A percentile compares a stretch with the other conserved stretches of the same genome.
phyloP scores from a whole-genome alignment of 2,797 vertebrate genomes.

The Spheniscus humboldti region DNA sequence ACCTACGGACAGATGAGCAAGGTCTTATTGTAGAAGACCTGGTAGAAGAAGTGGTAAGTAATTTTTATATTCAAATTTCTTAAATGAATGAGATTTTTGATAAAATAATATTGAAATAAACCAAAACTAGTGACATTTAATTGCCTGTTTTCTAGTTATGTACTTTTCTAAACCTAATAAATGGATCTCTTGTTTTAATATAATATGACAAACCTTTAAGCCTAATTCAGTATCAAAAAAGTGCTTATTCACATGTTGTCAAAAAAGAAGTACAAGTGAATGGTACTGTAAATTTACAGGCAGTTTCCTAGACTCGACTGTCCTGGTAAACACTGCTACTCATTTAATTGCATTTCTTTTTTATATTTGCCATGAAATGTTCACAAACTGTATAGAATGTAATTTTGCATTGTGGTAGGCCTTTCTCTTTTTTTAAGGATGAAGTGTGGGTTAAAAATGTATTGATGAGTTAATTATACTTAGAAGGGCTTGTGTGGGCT shows the following conservation, averaged over 20 bases:
- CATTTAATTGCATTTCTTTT: background rate
- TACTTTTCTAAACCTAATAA: background rate
- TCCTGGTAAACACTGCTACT: background rate
- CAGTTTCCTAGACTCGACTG: rapidly evolving
- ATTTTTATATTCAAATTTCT: background rate
- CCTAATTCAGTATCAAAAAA: background rate
- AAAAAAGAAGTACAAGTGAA: background rate
- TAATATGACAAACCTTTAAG: background rate
- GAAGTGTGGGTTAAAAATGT: background rate
- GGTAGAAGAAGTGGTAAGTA: slow-evolving; percentile 95
- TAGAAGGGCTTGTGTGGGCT: background rate
- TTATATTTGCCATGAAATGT: background rate
- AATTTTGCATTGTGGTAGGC: background rate
- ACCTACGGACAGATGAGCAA: slow-evolving; percentile 95
- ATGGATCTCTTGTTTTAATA: background rate
- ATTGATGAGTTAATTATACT: background rate
- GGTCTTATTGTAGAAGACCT: slow-evolving; percentile 98
- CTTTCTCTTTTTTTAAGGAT: background rate
- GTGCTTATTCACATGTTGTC: background rate
- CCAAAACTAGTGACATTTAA: background rate
- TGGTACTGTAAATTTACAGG: background rate
- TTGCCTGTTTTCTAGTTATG: background rate
- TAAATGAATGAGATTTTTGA: rapidly evolving
- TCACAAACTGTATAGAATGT: background rate
- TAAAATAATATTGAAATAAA: background rate